phyloP scores from a whole-genome alignment of 2,888 invertebrate genomes.

The Tholera decimalis region DNA sequence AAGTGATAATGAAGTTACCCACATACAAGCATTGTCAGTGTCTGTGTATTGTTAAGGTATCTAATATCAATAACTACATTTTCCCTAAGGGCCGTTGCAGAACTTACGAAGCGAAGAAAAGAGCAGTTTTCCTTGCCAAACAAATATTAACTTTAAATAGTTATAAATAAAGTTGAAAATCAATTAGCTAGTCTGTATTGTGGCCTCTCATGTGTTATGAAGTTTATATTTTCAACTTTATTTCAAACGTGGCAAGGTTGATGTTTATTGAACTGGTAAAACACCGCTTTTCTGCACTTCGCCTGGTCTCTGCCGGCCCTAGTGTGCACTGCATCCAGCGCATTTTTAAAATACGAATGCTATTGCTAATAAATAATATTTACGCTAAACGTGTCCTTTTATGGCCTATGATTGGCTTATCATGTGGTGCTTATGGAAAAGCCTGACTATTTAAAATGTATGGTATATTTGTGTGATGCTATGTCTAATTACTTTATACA shows the following conservation, averaged over 20 bases:
- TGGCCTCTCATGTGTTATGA: neutral
- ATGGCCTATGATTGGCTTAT: slow-evolving; percentile 45
- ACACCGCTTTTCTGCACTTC: neutral
- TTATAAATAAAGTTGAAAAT: neutral
- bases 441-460: slow-evolving; percentile 25
- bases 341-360: slow-evolving; percentile 40
- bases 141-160: neutral
- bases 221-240: slow-evolving; percentile 6
- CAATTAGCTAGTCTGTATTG: neutral
- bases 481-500: slow-evolving; percentile 3
- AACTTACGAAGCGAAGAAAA: neutral
- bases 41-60: slow-evolving; percentile 56
- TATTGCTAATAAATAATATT: slow-evolving; percentile 38
- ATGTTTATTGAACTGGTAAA: neutral
- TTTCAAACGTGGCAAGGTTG: neutral
- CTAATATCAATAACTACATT: slow-evolving; percentile 25
- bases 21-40: slow-evolving; percentile 59
- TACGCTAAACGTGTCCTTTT: slow-evolving; percentile 31
- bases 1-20: slow-evolving; percentile 57
- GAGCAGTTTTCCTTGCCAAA: neutral
- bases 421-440: slow-evolving; percentile 44
- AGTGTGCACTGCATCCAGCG: slow-evolving; percentile 50
- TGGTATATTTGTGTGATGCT: slow-evolving; percentile 41
- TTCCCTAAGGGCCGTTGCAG: slow-evolving; percentile 8
- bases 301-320: neutral